These are phyloP conservation scores for Beroe forskalii DNA, from an alignment of 37 sponge, comb jelly and placozoan species.

Conservation along the genomic window DNA sequence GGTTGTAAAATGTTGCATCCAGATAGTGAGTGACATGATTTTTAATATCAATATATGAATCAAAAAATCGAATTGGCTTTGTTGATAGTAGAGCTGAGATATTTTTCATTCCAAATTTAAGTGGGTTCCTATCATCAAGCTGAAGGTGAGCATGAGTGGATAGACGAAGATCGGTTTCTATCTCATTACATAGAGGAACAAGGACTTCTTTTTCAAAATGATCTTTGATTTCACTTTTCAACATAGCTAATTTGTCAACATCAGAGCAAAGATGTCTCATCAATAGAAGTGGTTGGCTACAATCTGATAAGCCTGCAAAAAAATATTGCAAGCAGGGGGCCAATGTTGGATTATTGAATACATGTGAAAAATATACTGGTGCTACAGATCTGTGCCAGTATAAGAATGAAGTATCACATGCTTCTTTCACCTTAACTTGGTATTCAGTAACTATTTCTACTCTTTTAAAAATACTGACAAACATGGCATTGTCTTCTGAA, in stretches of 20 bases:
- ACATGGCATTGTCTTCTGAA: conserved; percentile 39
- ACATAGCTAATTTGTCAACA: conserved; percentile 44
- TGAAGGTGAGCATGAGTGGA: conserved; percentile 82
- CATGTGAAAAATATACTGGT: conserved; percentile 39
- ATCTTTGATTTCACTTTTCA: conserved; percentile 66
- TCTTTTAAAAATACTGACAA: conserved; percentile 26
- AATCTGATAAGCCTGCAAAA: conserved; percentile 90
- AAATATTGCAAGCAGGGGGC: conserved; percentile 78
- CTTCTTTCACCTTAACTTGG: conserved; percentile 66
- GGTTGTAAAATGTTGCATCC: conserved; percentile 94
- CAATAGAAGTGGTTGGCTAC: conserved; percentile 70
- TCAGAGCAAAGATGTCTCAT: conserved; percentile 54
- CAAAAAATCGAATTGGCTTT: conserved; percentile 91
- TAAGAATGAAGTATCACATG: conserved; percentile 87
- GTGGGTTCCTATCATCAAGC: conserved; percentile 95
- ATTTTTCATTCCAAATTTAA: conserved; percentile 79
- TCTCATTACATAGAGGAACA: conserved; percentile 72
- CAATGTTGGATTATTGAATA: conserved; percentile 51
- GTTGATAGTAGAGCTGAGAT: conserved; percentile 79
- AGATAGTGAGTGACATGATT: conserved; percentile 85
- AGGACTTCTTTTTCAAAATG: conserved; percentile 81
- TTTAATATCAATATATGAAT: conserved; percentile 80
- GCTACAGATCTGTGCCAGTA: conserved; percentile 89
- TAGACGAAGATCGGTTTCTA: conserved; percentile 91
- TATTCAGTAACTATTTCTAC: conserved; percentile 44